Evolutionary conservation across 2,888 invertebrate species (phyloP).

Genomic region (Lathronympha strigana): DNA sequence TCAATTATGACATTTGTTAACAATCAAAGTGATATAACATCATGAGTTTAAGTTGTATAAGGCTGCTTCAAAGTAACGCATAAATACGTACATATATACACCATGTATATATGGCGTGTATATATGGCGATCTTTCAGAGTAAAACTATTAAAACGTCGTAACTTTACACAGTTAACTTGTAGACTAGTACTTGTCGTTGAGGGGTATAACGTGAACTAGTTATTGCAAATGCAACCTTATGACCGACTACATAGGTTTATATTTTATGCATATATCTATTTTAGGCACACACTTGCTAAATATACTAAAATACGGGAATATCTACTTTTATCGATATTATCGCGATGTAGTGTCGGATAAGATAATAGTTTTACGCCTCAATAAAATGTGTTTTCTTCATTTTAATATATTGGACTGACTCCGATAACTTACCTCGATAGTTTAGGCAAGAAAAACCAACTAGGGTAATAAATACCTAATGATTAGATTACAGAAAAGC

Average conservation of each 20-base stretch:
- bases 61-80: too few species aligned
- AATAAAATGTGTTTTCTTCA: conserved; percentile 30
- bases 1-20: too few species aligned
- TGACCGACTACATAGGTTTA: not conserved
- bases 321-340: conserved; percentile 26
- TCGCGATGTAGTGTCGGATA: conserved; percentile 31
- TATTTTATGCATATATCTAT: not conserved
- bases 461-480: conserved; percentile 1
- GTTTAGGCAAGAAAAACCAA: not conserved
- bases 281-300: not conserved
- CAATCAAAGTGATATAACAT: too few species aligned
- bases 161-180: not conserved
- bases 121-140: too few species aligned
- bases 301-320: conserved; percentile 4
- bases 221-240: not conserved
- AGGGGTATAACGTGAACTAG: not conserved
- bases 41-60: too few species aligned
- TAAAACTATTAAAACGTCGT: conserved; percentile 4
- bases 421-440: conserved; percentile 21
- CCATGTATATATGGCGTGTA: too few species aligned
- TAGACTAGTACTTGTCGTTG: not conserved
- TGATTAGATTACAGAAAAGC: conserved; percentile 2
- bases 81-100: too few species aligned
- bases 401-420: conserved; percentile 14
- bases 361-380: conserved; percentile 31